Evolutionary conservation across 1,140 invertebrate species (phyloP), one percentile per base, ranked within the genome.

Genomic region (Calephelis nemesis): DNA sequence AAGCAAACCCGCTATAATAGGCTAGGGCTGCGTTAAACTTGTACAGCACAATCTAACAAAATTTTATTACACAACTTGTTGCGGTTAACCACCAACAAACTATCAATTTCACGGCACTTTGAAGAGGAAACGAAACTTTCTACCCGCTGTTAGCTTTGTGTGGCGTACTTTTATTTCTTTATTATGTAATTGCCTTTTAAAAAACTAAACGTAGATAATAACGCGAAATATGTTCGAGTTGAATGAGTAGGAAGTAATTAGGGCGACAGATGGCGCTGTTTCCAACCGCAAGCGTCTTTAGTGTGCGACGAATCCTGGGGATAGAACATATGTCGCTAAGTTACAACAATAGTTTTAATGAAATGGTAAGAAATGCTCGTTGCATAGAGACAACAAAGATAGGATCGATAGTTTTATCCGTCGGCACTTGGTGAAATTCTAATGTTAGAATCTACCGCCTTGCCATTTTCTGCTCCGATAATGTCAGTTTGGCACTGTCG

Each of bases 211-310:
- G 69, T 69, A 74, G 30, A 67, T 75, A 79, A 89, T 84, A 87
- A 90, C 86, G 74, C 80, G 67, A 54, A 62, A 75, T 77, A 72
- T 52, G 68, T 39, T 50, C 40, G 70, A 52, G 71, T 80, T 85
- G 78, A 86, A 85, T 81, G 83, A 81, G 77, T 84, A 88, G 87
- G 85, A 90, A 83, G 86, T 84, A 87, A 88, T 90, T 87, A 87
- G 76, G 67, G 65, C 68, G 70, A 69, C 85, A 87, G 88, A 88
- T 88, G 85, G 88, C 81, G 83, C 70, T 78, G 69, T 70, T 65
- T 62, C 73, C 73, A 71, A 88, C 86, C 86, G 76, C 86, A 86
- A 78, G 69, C 73, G 71, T 76, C 69, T 64, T 70, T 62, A 67
- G 65, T 40, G 19, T 40, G 54, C 54, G 54, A 60, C 62, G 60